A percentile compares a stretch with the other conserved stretches of the same genome.
Evolutionary conservation across 2,888 invertebrate genomes (phyloP).

Genomic region (Erannis defoliaria): DNA sequence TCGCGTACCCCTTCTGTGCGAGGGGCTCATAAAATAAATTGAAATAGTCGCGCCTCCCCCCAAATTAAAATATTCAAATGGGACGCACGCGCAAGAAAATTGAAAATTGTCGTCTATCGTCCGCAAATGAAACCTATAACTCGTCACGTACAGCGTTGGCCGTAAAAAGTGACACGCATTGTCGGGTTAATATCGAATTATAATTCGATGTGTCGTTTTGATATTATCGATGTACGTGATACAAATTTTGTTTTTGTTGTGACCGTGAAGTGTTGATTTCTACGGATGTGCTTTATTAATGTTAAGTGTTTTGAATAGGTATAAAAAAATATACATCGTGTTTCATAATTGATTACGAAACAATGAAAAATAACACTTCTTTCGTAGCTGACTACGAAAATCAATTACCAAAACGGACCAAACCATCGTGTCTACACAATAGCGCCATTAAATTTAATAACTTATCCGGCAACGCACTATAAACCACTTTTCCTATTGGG

Average conservation of each 20-base stretch:
- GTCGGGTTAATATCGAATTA: conserved; percentile 47
- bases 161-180: conserved; percentile 56
- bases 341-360: too few relatives aligned
- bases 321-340: neutral
- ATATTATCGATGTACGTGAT: conserved; percentile 38
- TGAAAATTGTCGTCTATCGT: conserved; percentile 87
- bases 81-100: conserved; percentile 87
- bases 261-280: conserved; percentile 8
- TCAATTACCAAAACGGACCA: too few relatives aligned
- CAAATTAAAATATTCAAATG: conserved; percentile 87
- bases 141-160: conserved; percentile 74
- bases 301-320: neutral
- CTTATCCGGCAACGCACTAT: too few relatives aligned
- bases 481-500: too few relatives aligned
- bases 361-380: too few relatives aligned
- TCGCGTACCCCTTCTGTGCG: conserved; percentile 82
- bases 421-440: too few relatives aligned
- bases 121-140: conserved; percentile 87
- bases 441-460: too few relatives aligned
- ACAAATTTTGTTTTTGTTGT: conserved; percentile 27
- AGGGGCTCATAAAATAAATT: conserved; percentile 86
- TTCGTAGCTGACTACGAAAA: too few relatives aligned
- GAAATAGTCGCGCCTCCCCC: conserved; percentile 87
- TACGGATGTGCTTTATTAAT: neutral
- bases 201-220: conserved; percentile 39